These are phyloP conservation scores for Kryptolebias ocellatus DNA, from an alignment of 2,797 vertebrate genomes.

Conservation along the genomic window DNA sequence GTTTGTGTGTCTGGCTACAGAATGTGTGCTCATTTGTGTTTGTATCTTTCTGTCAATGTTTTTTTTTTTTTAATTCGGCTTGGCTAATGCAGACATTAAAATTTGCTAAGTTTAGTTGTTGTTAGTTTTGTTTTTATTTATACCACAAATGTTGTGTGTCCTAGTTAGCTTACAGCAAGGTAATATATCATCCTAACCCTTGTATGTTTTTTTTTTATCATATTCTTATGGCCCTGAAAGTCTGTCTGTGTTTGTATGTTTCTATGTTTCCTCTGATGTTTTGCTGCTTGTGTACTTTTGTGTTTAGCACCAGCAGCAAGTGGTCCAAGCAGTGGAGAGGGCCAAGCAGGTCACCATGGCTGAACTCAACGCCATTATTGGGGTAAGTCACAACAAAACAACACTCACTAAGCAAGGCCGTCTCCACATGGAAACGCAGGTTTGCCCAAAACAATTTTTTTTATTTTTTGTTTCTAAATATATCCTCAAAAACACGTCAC, in stretches of 20 bases:
- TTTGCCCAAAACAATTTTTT: too few relatives aligned
- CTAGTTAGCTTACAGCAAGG: neutral
- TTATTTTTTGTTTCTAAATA: too few relatives aligned
- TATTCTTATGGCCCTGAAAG: too few relatives aligned
- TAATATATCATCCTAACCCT: neutral
- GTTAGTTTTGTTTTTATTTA: neutral
- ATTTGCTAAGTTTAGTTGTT: constrained; percentile 7
- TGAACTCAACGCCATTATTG: constrained; percentile 94
- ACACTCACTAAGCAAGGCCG: constrained; percentile 15
- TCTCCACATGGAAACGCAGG: too few relatives aligned
- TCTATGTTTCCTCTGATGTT: constrained; percentile 6
- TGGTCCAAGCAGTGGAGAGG: constrained; percentile 82
- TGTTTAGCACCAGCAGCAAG: constrained; percentile 78
- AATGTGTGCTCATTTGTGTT: neutral
- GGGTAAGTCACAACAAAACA: constrained; percentile 83
- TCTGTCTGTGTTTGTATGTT: constrained; percentile 4
- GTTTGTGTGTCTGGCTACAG: constrained; percentile 4
- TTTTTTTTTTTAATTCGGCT: constrained; percentile 20
- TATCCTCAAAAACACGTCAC: too few relatives aligned
- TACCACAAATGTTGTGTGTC: neutral
- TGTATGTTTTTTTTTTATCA: too few relatives aligned
- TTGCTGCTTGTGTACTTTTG: constrained; percentile 26
- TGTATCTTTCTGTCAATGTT: constrained; percentile 12
- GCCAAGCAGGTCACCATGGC: constrained; percentile 98
- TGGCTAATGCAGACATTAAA: constrained; percentile 18